These are phyloP conservation scores for Eueremaeus valkanovi DNA, from an alignment of 2,888 invertebrate genomes.

Conservation along the genomic window DNA sequence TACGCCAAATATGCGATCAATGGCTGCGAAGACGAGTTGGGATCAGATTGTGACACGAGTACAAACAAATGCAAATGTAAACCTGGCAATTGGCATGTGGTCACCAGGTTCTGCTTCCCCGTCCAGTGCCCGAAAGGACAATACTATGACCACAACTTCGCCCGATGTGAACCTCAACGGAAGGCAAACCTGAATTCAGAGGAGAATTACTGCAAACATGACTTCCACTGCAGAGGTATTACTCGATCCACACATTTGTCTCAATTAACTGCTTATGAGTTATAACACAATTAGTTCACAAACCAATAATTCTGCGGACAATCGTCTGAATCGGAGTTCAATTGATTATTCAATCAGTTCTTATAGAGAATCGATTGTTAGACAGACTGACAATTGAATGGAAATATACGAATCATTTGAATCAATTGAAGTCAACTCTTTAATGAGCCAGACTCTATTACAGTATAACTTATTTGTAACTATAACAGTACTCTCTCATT, in stretches of 20 bases:
- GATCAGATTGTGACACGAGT: slow-evolving; percentile 22
- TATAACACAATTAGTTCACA: background rate
- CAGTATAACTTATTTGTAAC: too few species aligned
- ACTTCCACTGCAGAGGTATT: slow-evolving; percentile 36
- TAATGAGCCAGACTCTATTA: too few species aligned
- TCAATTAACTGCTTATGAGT: background rate
- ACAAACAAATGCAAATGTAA: slow-evolving; percentile 11
- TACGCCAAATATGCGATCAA: slow-evolving; percentile 16
- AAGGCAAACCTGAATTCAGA: background rate
- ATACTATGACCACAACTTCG: slow-evolving; percentile 27
- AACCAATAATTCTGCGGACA: too few species aligned
- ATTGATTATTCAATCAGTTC: too few species aligned
- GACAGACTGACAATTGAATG: too few species aligned
- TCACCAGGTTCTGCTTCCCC: slow-evolving; percentile 26
- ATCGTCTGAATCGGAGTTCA: too few species aligned
- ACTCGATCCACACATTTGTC: background rate
- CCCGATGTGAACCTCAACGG: slow-evolving; percentile 19
- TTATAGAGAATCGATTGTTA: too few species aligned
- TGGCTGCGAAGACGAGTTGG: slow-evolving; percentile 38
- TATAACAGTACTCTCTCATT: too few species aligned
- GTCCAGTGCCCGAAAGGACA: slow-evolving; percentile 16
- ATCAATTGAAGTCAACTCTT: too few species aligned
- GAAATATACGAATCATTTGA: too few species aligned
- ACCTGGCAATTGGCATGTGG: background rate
- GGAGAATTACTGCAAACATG: slow-evolving; percentile 36